phyloP scores from a whole-genome alignment of 2,113 vertebrate genomes.

The Notothenia coriiceps region DNA sequence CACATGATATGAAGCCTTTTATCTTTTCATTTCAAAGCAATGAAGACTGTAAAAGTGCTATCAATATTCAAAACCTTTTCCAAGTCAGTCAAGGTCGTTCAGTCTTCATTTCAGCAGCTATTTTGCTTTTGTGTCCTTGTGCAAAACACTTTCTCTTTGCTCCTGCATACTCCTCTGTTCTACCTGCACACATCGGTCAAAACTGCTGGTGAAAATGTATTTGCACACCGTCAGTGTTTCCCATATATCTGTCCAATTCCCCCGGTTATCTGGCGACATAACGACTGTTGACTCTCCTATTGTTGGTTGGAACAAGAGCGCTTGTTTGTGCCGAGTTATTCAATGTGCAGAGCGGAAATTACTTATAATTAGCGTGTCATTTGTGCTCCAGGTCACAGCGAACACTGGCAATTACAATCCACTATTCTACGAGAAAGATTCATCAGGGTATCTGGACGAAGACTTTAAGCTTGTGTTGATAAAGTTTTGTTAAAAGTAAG shows the following conservation, averaged over 20 bases:
- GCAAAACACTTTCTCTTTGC: too few relatives aligned
- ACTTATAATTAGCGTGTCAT: slow-evolving; percentile 68
- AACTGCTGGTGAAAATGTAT: slow-evolving; percentile 17
- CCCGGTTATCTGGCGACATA: background rate
- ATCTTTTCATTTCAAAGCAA: background rate
- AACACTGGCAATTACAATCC: slow-evolving; percentile 60
- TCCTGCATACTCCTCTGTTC: background rate
- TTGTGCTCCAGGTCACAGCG: slow-evolving; percentile 54
- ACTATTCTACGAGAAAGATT: slow-evolving; percentile 36
- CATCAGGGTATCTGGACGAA: background rate
- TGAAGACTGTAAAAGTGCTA: background rate
- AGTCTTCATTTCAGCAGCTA: background rate
- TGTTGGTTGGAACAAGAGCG: slow-evolving; percentile 47
- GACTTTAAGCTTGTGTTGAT: too few relatives aligned
- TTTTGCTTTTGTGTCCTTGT: background rate
- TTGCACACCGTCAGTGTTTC: background rate
- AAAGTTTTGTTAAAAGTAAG: too few relatives aligned
- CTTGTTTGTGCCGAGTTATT: slow-evolving; percentile 55
- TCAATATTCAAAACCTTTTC: background rate
- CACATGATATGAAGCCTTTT: background rate
- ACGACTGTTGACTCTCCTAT: slow-evolving; percentile 39
- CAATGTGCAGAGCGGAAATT: slow-evolving; percentile 58
- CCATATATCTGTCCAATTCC: slow-evolving; percentile 1
- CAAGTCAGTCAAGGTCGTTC: background rate
- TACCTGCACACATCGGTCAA: background rate